phyloP scores from a whole-genome alignment of 2,113 vertebrate species.

The Dromiciops gliroides region DNA sequence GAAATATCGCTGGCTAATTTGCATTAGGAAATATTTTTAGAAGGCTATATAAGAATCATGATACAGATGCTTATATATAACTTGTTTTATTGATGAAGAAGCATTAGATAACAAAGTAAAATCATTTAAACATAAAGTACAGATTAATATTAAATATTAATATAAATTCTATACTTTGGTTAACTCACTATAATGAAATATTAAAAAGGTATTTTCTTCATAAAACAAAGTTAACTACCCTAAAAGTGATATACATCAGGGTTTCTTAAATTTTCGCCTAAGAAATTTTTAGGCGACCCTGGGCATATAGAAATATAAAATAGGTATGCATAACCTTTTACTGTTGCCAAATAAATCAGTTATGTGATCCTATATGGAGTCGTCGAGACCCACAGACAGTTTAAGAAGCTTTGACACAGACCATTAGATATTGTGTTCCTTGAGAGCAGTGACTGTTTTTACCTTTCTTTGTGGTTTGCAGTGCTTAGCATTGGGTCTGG shows the following conservation, averaged over 20 bases:
- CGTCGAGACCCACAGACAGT: no score
- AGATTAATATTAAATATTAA: neutral
- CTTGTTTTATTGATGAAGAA: neutral
- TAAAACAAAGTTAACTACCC: neutral
- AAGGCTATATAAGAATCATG: neutral
- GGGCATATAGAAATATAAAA: no score
- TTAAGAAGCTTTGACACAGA: no score
- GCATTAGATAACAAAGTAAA: neutral
- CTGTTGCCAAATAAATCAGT: no score
- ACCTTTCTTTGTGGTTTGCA: neutral
- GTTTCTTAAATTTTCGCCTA: no score
- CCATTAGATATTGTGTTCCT: neutral
- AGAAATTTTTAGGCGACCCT: no score
- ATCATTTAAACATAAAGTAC: neutral
- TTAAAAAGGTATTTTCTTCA: neutral
- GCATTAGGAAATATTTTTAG: neutral
- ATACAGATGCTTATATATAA: neutral
- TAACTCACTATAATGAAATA: neutral
- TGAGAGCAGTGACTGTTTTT: neutral
- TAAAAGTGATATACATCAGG: neutral
- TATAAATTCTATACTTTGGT: neutral
- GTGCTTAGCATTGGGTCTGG: neutral
- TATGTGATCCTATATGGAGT: no score
- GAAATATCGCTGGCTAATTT: neutral
- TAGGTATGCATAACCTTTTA: no score